phyloP scores from a whole-genome alignment of 2,113 vertebrate genomes.

The Carassius gibelio region DNA sequence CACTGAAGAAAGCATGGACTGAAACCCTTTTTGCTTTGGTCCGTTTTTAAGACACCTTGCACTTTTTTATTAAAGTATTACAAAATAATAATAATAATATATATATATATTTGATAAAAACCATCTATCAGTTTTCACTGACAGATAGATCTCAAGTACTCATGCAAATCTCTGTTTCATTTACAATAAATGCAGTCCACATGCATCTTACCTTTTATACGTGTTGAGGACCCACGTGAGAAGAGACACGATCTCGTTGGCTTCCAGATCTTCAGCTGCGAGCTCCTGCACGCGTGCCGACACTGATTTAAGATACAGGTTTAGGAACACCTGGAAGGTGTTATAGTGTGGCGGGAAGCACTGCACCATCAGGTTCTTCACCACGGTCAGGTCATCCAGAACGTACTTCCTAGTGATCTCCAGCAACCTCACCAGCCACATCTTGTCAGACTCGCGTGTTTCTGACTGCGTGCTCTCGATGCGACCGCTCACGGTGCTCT shows the following conservation, averaged over 20 bases:
- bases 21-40: too few species aligned
- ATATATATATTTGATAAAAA: too few species aligned
- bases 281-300: constrained; percentile 88
- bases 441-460: constrained; percentile 91
- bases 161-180: neutral
- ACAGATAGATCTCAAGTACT: neutral
- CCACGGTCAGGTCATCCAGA: constrained; percentile 87
- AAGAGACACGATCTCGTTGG: constrained; percentile 94
- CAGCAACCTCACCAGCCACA: constrained; percentile 96
- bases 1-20: too few species aligned
- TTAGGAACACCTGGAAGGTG: constrained; percentile 85
- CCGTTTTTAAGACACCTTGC: too few species aligned
- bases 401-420: constrained; percentile 93
- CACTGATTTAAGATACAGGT: constrained; percentile 88
- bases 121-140: too few species aligned
- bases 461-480: constrained; percentile 93
- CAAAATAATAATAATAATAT: too few species aligned
- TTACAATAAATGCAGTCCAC: neutral
- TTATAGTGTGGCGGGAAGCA: constrained; percentile 93
- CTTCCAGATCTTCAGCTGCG: constrained; percentile 88
- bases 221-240: constrained; percentile 96
- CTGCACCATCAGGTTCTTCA: constrained; percentile 91
- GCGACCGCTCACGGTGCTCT: constrained; percentile 86
- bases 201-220: constrained; percentile 84
- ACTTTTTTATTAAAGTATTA: too few species aligned